Percentiles rank a stretch among this genome's conserved stretches.
phyloP scores from a whole-genome alignment of 1,140 invertebrate species.

The Muscidifurax raptorellus region DNA sequence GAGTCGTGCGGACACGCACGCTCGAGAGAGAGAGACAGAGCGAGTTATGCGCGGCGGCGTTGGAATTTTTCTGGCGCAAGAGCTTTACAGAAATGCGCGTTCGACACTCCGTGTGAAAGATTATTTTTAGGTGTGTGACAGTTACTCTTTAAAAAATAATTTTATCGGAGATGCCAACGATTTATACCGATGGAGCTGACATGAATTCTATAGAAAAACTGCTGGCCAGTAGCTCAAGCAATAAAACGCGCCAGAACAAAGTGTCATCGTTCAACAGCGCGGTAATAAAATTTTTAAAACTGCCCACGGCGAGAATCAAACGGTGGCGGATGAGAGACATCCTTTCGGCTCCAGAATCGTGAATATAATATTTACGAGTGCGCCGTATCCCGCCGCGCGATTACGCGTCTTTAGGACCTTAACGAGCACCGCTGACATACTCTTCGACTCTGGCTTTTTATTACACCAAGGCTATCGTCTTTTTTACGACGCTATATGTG shows the following conservation, averaged over 20 bases:
- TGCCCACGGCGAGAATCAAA: no score
- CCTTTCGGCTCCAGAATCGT: not conserved
- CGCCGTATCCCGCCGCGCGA: slow-evolving; percentile 25
- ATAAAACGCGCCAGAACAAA: no score
- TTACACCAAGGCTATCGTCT: not conserved
- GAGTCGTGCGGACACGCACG: not conserved
- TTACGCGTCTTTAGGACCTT: slow-evolving; percentile 51
- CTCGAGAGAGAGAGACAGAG: not conserved
- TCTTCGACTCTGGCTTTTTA: not conserved
- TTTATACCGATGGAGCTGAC: no score
- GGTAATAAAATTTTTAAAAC: no score
- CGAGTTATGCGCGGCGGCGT: not conserved
- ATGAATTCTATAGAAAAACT: no score
- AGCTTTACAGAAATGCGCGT: not conserved
- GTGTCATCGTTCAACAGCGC: no score
- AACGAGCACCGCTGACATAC: slow-evolving; percentile 43
- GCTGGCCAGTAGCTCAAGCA: no score
- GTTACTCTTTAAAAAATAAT: no score
- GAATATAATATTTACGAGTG: slow-evolving; percentile 51
- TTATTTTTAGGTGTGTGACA: no score
- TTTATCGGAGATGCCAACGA: no score
- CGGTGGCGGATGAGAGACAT: not conserved
- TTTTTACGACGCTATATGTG: not conserved
- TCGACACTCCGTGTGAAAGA: no score
- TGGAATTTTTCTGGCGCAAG: not conserved